These are phyloP conservation scores for Sarcophaga caerulescens DNA, from an alignment of 2,888 invertebrate species.

Conservation along the genomic window DNA sequence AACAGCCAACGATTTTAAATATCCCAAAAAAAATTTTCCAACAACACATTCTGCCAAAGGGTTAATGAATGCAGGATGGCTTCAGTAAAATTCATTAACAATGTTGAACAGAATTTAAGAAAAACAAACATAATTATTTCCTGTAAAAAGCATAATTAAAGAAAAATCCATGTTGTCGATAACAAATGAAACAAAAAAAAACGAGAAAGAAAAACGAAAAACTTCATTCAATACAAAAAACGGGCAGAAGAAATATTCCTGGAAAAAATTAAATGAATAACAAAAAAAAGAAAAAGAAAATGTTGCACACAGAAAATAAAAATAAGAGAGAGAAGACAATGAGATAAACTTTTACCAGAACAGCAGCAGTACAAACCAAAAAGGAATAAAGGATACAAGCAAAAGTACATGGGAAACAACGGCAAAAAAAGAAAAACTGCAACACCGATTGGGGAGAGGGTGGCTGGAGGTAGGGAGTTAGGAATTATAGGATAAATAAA, in stretches of 20 bases:
- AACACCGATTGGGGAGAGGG: not conserved
- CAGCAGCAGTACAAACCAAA: slow-evolving; percentile 35
- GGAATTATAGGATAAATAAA: too few species aligned
- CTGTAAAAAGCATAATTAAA: slow-evolving; percentile 50
- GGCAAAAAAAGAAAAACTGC: not conserved
- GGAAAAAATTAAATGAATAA: slow-evolving; percentile 23
- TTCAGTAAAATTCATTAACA: slow-evolving; percentile 39
- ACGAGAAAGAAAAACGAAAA: not conserved
- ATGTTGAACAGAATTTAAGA: slow-evolving; percentile 30
- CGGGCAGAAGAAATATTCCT: slow-evolving; percentile 8
- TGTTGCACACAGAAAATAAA: too few species aligned
- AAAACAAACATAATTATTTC: slow-evolving; percentile 20
- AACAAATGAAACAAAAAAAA: slow-evolving; percentile 30
- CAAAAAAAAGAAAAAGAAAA: slow-evolving; percentile 16
- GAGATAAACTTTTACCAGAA: not conserved
- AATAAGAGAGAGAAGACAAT: not conserved
- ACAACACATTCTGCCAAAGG: not conserved
- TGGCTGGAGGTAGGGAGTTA: not conserved
- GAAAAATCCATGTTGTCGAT: slow-evolving; percentile 39
- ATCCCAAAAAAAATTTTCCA: too few species aligned
- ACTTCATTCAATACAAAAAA: slow-evolving; percentile 15
- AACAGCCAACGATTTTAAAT: too few species aligned
- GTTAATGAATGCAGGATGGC: not conserved
- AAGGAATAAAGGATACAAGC: slow-evolving; percentile 32
- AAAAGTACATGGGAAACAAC: not conserved